Conservation (phyloP, 2,888 invertebrate genomes). For the Dicranocentrus wangi region DNA sequence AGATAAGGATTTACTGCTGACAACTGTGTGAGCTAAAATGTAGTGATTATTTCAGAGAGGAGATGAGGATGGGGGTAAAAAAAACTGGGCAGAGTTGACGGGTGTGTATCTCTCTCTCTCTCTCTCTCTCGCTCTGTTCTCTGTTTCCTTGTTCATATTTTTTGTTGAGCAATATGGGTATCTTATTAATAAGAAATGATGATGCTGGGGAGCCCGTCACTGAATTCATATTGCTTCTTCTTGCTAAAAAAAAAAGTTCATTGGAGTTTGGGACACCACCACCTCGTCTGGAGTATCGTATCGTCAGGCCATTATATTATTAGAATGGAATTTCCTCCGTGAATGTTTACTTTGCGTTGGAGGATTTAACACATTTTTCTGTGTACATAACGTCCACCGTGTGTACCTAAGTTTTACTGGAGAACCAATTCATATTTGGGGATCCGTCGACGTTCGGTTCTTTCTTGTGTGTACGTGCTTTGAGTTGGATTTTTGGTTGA, state of each 20-base stretch:
- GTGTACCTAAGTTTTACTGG: neutral
- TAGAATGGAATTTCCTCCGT: slow-evolving; percentile 4
- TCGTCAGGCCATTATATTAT: too few species aligned
- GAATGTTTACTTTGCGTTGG: slow-evolving; percentile 24
- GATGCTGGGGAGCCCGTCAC: too few species aligned
- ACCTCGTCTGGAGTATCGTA: too few species aligned
- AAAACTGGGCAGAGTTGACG: too few species aligned
- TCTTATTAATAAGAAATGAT: too few species aligned
- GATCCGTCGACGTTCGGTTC: slow-evolving; percentile 6
- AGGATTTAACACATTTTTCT: slow-evolving; percentile 12
- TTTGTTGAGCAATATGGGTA: neutral
- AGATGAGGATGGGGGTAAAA: neutral
- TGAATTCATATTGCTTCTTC: too few species aligned
- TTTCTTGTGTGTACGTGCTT: slow-evolving; percentile 33
- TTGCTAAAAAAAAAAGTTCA: too few species aligned
- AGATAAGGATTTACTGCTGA: slow-evolving; percentile 58
- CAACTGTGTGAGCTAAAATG: slow-evolving; percentile 37
- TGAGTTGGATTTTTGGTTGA: slow-evolving; percentile 21
- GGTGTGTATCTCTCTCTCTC: neutral
- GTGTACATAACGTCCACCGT: neutral
- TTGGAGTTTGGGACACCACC: too few species aligned
- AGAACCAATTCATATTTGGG: slow-evolving; percentile 43
- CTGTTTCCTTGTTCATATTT: neutral
- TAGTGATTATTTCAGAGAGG: slow-evolving; percentile 15
- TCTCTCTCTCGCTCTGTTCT: neutral